phyloP scores from a whole-genome alignment of 2,113 vertebrate species.

The Cinclus cinclus region DNA sequence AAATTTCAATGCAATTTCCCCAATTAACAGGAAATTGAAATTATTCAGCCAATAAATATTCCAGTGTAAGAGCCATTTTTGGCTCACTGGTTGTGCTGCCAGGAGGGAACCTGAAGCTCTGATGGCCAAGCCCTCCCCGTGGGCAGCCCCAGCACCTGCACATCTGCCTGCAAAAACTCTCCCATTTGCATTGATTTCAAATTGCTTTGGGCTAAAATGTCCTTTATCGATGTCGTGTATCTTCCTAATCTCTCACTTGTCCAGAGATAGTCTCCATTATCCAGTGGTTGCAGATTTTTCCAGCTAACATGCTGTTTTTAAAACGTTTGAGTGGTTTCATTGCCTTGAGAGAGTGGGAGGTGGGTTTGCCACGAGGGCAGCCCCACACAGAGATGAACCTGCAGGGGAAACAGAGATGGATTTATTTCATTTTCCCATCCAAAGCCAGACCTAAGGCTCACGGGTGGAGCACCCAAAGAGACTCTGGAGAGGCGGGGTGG shows the following conservation, averaged over 20 bases:
- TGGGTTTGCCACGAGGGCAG: background rate
- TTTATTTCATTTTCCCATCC: background rate
- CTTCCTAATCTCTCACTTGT: background rate
- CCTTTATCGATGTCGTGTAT: background rate
- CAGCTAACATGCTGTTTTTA: background rate
- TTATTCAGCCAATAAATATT: background rate
- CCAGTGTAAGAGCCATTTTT: background rate
- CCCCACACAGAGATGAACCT: accelerated
- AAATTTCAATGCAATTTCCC: background rate
- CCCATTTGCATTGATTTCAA: background rate
- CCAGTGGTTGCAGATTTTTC: background rate
- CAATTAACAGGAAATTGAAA: background rate
- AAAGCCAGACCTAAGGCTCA: background rate
- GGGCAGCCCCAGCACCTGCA: background rate
- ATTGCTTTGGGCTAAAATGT: background rate
- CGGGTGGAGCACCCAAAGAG: background rate
- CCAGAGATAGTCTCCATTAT: background rate
- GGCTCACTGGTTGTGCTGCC: background rate
- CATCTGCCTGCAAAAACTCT: background rate
- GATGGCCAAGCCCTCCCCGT: background rate
- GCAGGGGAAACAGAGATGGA: background rate
- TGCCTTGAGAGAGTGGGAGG: background rate
- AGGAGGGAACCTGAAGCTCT: background rate
- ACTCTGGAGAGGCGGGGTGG: background rate
- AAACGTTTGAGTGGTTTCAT: background rate